Conservation (phyloP, 2,113 vertebrate species). For the Bothrops jararaca region DNA sequence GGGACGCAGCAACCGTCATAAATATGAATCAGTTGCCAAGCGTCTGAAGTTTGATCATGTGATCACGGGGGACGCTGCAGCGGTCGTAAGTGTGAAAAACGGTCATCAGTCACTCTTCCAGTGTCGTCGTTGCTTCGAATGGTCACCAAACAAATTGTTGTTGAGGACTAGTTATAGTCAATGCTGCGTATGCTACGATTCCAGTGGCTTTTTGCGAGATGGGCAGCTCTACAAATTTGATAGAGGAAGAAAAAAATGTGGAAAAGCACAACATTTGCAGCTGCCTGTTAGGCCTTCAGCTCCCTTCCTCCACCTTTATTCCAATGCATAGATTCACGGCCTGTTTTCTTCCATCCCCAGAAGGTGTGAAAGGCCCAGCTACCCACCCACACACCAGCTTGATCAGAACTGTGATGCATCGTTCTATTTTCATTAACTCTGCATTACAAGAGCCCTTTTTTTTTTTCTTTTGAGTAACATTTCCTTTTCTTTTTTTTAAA, state of each 20-base stretch:
- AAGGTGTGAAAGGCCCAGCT: neutral
- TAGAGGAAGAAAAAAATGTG: neutral
- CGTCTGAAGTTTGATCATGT: too few species aligned
- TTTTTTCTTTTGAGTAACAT: neutral
- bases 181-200: too few species aligned
- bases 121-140: too few species aligned
- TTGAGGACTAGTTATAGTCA: too few species aligned
- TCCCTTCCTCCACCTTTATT: neutral
- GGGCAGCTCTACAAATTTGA: neutral
- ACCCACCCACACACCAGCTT: slow-evolving; percentile 14
- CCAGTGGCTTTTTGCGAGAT: too few species aligned
- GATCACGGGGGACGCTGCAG: too few species aligned
- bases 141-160: too few species aligned
- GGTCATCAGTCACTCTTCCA: too few species aligned
- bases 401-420: neutral
- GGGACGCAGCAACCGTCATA: too few species aligned
- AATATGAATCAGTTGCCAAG: too few species aligned
- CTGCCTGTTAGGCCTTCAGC: neutral
- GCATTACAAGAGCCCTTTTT: neutral
- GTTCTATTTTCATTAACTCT: slow-evolving; percentile 13
- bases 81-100: too few species aligned
- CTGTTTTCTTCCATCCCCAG: neutral
- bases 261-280: neutral
- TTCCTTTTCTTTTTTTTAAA: rapidly evolving
- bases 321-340: neutral